Evolutionary conservation across 2,113 vertebrate species (phyloP).

Genomic region (Paratilapia polleni): DNA sequence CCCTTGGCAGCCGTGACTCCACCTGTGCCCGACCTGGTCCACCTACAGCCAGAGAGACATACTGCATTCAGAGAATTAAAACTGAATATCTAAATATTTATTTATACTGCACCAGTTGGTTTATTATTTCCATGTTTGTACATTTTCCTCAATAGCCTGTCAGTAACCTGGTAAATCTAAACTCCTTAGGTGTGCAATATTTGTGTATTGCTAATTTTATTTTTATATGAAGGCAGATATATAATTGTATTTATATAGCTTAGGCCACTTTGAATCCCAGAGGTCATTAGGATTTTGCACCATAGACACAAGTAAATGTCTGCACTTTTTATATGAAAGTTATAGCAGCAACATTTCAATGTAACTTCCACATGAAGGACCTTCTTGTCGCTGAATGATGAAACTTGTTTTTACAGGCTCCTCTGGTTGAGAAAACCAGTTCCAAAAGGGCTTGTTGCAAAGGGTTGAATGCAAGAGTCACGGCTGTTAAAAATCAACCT

Average conservation of each 20-base stretch:
- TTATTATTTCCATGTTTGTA: conserved; percentile 74
- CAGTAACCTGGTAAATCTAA: conserved; percentile 42
- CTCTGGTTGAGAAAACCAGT: conserved; percentile 6
- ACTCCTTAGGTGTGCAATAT: conserved; percentile 71
- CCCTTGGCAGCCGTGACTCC: conserved; percentile 75
- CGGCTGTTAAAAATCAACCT: conserved; percentile 63
- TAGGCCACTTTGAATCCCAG: conserved; percentile 63
- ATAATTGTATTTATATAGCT: conserved; percentile 74
- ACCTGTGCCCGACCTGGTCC: conserved; percentile 40
- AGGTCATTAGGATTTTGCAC: conserved; percentile 56
- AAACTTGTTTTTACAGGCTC: conserved; percentile 26
- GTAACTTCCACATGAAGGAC: conserved; percentile 32
- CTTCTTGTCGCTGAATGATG: conserved; percentile 9
- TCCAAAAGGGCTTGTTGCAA: conserved; percentile 53
- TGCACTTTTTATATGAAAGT: conserved; percentile 67
- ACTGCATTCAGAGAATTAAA: conserved; percentile 42
- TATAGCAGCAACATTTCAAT: conserved; percentile 40
- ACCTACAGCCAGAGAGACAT: conserved; percentile 49
- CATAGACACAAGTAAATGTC: conserved; percentile 43
- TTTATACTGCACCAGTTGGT: conserved; percentile 63
- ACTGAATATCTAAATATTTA: conserved; percentile 62
- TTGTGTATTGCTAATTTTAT: conserved; percentile 76
- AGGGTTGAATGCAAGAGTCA: conserved; percentile 69
- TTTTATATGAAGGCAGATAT: conserved; percentile 78
- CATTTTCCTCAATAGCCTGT: conserved; percentile 61